These are phyloP conservation scores for Cyprichromis sp. DNA, from an alignment of 2,113 vertebrate species.

Conservation along the genomic window DNA sequence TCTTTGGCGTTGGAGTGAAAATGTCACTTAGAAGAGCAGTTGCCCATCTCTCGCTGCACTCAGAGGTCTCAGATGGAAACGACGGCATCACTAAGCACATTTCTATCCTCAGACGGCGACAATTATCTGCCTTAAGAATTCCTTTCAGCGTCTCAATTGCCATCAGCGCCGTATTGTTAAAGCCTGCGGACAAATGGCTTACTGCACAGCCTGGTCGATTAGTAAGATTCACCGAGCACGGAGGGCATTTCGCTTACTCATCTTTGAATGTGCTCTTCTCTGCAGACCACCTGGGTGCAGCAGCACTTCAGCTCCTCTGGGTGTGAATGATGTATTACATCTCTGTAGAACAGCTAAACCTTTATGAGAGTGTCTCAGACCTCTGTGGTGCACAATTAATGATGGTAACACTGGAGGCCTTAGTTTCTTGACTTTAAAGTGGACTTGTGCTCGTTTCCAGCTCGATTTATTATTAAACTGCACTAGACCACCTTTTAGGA, in stretches of 20 bases:
- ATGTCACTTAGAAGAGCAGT: slow-evolving; percentile 21
- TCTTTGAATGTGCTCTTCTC: neutral
- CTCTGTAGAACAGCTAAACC: neutral
- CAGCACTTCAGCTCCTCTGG: neutral
- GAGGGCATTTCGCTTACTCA: slow-evolving; percentile 13
- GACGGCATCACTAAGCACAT: neutral
- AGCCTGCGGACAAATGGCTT: slow-evolving; percentile 19
- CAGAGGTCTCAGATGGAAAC: neutral
- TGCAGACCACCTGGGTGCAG: neutral
- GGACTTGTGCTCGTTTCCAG: neutral
- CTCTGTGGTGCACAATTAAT: neutral
- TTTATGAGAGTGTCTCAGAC: neutral
- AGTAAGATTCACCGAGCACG: slow-evolving; percentile 21
- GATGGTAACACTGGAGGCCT: neutral
- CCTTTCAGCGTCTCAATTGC: neutral
- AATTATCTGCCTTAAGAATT: slow-evolving; percentile 44
- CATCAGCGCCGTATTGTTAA: slow-evolving; percentile 39
- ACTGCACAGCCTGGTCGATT: slow-evolving; percentile 24
- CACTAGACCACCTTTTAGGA: neutral
- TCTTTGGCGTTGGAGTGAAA: slow-evolving; percentile 10
- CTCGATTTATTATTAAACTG: neutral
- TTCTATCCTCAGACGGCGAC: slow-evolving; percentile 15
- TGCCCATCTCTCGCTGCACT: neutral
- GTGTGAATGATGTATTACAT: neutral
- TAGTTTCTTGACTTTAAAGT: neutral